Percentiles rank a stretch among this genome's conserved stretches.
These are phyloP conservation scores for Papilio protenor DNA, from an alignment of 2,888 invertebrate genomes.

Conservation along the genomic window DNA sequence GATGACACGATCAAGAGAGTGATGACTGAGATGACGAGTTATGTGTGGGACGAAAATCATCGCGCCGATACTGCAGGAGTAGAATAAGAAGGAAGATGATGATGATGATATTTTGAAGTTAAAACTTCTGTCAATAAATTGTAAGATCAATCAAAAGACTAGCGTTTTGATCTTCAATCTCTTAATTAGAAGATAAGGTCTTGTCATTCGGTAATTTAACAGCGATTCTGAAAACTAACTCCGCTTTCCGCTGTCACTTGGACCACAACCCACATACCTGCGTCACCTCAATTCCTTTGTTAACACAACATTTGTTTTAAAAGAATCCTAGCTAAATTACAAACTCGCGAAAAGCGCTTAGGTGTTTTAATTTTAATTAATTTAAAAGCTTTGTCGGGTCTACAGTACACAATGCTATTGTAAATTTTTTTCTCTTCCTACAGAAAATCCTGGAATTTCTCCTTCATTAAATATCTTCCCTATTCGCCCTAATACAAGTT, in stretches of 20 bases:
- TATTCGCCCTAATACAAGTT: slow-evolving; percentile 19
- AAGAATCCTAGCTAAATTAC: slow-evolving; percentile 60
- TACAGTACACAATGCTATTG: slow-evolving; percentile 51
- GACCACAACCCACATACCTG: slow-evolving; percentile 29
- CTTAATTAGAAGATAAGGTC: too few species aligned
- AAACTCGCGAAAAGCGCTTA: slow-evolving; percentile 61
- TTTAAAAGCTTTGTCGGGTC: slow-evolving; percentile 66
- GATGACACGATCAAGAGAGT: too few species aligned
- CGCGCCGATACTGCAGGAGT: too few species aligned
- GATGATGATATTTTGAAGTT: too few species aligned
- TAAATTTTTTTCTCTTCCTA: slow-evolving; percentile 47
- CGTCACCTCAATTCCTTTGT: slow-evolving; percentile 49
- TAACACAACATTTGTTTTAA: slow-evolving; percentile 52
- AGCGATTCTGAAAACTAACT: background rate
- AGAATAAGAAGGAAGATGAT: too few species aligned
- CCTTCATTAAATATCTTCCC: slow-evolving; percentile 40
- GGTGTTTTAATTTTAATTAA: slow-evolving; percentile 78
- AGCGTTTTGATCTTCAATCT: background rate
- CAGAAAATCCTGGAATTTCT: slow-evolving; percentile 51
- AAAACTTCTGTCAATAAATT: background rate
- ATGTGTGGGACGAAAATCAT: too few species aligned
- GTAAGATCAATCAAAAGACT: background rate
- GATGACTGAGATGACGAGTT: too few species aligned
- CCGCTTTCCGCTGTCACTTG: slow-evolving; percentile 41
- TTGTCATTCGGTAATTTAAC: background rate